These are phyloP conservation scores for Acestrorhynchus altus DNA, from an alignment of 2,797 vertebrate species.

Conservation along the genomic window DNA sequence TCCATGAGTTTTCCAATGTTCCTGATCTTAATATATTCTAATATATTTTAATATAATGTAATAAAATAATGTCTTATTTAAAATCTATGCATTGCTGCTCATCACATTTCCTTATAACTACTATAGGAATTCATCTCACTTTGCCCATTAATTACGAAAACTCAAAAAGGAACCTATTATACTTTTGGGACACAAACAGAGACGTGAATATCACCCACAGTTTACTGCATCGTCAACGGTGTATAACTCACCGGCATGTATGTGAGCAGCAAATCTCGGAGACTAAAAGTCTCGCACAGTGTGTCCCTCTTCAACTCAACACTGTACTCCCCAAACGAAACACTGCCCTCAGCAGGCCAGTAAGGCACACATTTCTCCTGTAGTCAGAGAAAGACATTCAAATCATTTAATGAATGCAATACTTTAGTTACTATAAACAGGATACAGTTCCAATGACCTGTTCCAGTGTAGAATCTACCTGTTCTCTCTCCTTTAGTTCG, in stretches of 20 bases:
- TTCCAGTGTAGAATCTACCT: slow-evolving; percentile 82
- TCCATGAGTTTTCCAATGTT: too few relatives aligned
- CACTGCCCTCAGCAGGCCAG: slow-evolving; percentile 91
- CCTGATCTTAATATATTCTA: too few relatives aligned
- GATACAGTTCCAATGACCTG: neutral
- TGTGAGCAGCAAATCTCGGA: slow-evolving; percentile 91
- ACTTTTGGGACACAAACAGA: too few relatives aligned
- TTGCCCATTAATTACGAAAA: too few relatives aligned
- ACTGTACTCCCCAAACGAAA: slow-evolving; percentile 87
- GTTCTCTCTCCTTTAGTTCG: slow-evolving; percentile 95
- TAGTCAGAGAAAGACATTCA: slow-evolving; percentile 7
- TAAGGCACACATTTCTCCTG: slow-evolving; percentile 97
- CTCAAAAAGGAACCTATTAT: too few relatives aligned
- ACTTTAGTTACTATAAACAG: neutral
- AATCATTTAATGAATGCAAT: too few relatives aligned
- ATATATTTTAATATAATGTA: too few relatives aligned
- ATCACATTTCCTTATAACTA: too few relatives aligned
- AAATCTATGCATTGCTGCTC: too few relatives aligned
- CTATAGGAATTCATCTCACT: too few relatives aligned
- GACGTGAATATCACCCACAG: neutral
- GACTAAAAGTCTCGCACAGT: slow-evolving; percentile 87
- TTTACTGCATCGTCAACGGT: neutral
- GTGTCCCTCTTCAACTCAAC: slow-evolving; percentile 90
- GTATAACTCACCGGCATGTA: slow-evolving; percentile 81
- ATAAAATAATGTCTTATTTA: too few relatives aligned